These are phyloP conservation scores for Miichthys miiuy DNA, from an alignment of 2,797 vertebrate species.

Conservation along the genomic window DNA sequence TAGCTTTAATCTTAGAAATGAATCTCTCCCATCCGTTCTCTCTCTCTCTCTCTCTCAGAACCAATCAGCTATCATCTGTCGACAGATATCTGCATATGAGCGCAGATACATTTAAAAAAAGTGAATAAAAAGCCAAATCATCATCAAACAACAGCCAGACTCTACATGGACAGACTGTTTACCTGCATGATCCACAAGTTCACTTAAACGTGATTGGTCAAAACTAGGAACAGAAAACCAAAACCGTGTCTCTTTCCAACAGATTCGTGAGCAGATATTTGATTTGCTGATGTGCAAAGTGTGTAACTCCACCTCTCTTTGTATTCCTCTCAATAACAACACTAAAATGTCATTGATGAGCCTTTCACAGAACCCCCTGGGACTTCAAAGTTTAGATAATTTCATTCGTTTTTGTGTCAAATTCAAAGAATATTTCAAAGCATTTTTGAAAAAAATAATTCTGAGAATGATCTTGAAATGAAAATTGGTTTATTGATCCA, in stretches of 20 bases:
- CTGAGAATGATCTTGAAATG: not conserved
- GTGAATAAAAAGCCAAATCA: no score
- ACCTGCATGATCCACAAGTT: no score
- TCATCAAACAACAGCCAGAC: no score
- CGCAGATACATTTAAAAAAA: no score
- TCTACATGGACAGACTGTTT: no score
- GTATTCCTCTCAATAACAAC: constrained; percentile 18
- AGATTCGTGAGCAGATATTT: no score
- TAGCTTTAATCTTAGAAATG: constrained; percentile 54
- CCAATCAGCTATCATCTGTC: no score
- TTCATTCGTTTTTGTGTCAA: constrained; percentile 9
- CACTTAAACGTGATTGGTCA: no score
- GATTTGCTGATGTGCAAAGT: constrained; percentile 25
- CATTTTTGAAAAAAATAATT: constrained; percentile 1
- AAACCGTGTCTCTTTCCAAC: no score
- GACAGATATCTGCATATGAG: no score
- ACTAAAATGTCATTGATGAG: constrained; percentile 10
- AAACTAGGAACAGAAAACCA: no score
- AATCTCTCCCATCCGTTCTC: constrained; percentile 13
- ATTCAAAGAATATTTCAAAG: not conserved
- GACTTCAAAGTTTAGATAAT: not conserved
- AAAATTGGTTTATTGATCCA: constrained; percentile 1
- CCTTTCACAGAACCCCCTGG: constrained; percentile 5
- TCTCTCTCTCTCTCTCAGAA: not conserved
- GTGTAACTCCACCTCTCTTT: constrained; percentile 14